Percentiles rank a stretch among this genome's conserved stretches.
Evolutionary conservation across 2,888 invertebrate species (phyloP).

Genomic region (Cataglyphis livida): DNA sequence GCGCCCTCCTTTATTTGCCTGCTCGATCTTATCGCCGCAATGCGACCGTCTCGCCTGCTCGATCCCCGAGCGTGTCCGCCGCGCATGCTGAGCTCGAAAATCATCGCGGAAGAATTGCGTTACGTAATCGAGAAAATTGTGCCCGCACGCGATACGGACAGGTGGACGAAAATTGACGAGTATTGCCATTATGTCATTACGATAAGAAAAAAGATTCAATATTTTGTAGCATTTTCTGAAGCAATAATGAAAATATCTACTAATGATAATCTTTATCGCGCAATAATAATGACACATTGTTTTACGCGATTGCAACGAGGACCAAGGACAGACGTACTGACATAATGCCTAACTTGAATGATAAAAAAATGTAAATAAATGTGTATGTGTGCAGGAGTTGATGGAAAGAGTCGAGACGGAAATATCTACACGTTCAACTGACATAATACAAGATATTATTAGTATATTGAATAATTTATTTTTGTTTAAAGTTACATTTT

Average conservation of each 20-base stretch:
- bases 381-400: background rate
- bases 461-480: background rate
- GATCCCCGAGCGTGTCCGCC: conserved; percentile 39
- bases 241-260: background rate
- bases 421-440: background rate
- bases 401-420: background rate
- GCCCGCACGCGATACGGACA: background rate
- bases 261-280: background rate
- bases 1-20: background rate
- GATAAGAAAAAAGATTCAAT: background rate
- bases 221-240: background rate
- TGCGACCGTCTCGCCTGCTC: background rate
- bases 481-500: too few relatives aligned
- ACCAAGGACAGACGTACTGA: background rate
- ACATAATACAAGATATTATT: background rate
- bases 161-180: conserved; percentile 11
- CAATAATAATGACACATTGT: background rate
- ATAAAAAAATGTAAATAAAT: background rate
- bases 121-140: conserved; percentile 38
- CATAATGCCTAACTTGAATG: background rate
- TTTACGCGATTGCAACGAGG: background rate
- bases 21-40: conserved; percentile 18
- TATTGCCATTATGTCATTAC: background rate
- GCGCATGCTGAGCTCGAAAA: conserved; percentile 48
- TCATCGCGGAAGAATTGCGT: conserved; percentile 22